Evolutionary conservation across 2,888 invertebrate genomes (phyloP), one percentile per base, ranked within the genome.

Genomic region (Xylota sylvarum): DNA sequence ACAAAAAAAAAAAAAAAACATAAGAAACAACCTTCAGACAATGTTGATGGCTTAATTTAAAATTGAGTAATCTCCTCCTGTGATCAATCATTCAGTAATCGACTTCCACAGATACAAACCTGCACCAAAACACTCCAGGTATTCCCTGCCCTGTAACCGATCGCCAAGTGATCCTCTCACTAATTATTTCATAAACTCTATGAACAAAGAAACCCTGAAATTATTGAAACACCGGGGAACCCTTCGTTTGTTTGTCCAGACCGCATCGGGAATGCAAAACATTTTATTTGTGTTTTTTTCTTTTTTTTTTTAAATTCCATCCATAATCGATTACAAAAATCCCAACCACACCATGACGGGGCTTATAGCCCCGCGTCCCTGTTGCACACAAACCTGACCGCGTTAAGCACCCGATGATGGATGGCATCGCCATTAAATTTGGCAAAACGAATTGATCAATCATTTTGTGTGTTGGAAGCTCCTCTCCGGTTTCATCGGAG

Each of bases 401-500:
- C 43, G 72, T 56, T 82, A 77, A 86, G 40, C 81, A 73, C 27
- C 55, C 82, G 82, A 86, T 86, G 86, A 86, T 86, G 82, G 86
- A 86, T 86, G 82, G 73, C 43, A 73, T 86, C 77, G 86, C 82
- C 77, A 78, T 64, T 86, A 82, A 82, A 86, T 86, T 86, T 86
- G 86, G 86, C 86, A 82, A 86, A 86, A 86, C 86, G 86, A 86
- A 86, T 82, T 86, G 82, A 86, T 86, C 86, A 82, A 86, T 86
- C 82, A 86, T 70, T 77, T 64, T 69, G 67, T 60, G 67, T 48
- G 64, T 72, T 69, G 85, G 70, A 65, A 70, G 84, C 84, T 58
- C 76, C 76, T 77, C 76, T 81, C 60, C 81, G 62, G 77, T 82
- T 73, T 69, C 69, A 82, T 78, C 48, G 69, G 48, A 78, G 82